Evolutionary conservation across 1,140 invertebrate genomes (phyloP).

Genomic region (Arctopsyche grandis): DNA sequence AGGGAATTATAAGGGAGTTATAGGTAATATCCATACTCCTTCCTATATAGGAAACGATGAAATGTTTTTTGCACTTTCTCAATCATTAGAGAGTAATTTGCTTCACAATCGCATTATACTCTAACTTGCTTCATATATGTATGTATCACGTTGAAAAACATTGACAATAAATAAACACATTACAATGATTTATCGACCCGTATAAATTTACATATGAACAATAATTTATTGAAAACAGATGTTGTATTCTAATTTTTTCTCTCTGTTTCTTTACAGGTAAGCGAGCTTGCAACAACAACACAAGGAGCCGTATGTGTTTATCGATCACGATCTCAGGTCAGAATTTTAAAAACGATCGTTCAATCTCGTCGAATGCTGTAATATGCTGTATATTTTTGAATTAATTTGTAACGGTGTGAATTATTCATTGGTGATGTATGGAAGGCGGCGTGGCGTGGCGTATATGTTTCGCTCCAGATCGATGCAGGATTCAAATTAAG

Average conservation of each 20-base stretch:
- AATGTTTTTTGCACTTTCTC: no score
- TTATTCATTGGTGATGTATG: neutral
- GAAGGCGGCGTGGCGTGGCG: no score
- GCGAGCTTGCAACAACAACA: neutral
- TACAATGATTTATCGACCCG: neutral
- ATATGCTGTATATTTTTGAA: neutral
- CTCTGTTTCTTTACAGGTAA: neutral
- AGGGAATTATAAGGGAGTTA: no score
- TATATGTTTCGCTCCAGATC: no score
- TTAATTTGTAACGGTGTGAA: neutral
- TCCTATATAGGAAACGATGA: no score
- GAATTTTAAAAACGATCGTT: neutral
- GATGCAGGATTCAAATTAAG: no score
- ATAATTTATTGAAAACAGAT: slow-evolving; percentile 20
- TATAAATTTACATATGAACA: neutral
- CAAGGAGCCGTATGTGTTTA: neutral
- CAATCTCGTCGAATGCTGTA: neutral
- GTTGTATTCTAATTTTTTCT: neutral
- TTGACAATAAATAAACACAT: no score
- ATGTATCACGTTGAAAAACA: no score
- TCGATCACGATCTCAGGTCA: slow-evolving; percentile 11
- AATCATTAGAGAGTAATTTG: no score
- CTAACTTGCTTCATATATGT: no score
- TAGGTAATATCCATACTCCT: no score
- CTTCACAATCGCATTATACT: no score